Evolutionary conservation across 2,113 vertebrate species (phyloP).

Genomic region (Chloroceryle aenea): DNA sequence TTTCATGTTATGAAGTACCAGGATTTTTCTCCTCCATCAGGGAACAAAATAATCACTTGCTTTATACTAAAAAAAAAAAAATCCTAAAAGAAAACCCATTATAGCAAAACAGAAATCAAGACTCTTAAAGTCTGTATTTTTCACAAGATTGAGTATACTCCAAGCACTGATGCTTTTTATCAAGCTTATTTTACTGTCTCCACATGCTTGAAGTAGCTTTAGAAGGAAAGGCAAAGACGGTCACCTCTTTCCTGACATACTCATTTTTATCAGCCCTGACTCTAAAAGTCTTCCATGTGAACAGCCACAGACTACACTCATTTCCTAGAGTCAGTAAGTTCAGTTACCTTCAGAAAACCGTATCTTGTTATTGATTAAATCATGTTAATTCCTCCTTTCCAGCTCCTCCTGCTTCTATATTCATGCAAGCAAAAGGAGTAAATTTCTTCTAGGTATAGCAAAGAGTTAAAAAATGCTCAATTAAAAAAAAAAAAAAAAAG

Average conservation of each 20-base stretch:
- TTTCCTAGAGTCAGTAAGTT: background rate
- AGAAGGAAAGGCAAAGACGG: background rate
- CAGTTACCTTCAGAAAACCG: background rate
- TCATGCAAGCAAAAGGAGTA: background rate
- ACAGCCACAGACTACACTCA: background rate
- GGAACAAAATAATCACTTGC: background rate
- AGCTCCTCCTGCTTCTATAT: background rate
- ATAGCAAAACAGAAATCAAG: background rate
- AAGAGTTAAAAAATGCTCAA: background rate
- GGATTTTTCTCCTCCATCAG: background rate
- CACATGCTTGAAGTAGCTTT: background rate
- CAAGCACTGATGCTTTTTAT: background rate
- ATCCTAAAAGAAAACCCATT: background rate
- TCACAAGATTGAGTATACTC: background rate
- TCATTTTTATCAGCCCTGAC: background rate
- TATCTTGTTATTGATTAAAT: background rate
- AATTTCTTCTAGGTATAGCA: background rate
- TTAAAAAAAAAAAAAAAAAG: too few species aligned
- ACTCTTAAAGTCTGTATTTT: background rate
- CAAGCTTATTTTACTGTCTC: background rate
- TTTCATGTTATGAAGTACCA: background rate
- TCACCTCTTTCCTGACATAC: background rate
- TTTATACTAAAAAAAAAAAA: background rate
- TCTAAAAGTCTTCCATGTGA: background rate
- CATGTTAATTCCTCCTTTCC: background rate